Percentiles rank a stretch among this genome's conserved stretches.
phyloP scores from a whole-genome alignment of 2,797 vertebrate genomes.

The Euphonia xanthogaster region DNA sequence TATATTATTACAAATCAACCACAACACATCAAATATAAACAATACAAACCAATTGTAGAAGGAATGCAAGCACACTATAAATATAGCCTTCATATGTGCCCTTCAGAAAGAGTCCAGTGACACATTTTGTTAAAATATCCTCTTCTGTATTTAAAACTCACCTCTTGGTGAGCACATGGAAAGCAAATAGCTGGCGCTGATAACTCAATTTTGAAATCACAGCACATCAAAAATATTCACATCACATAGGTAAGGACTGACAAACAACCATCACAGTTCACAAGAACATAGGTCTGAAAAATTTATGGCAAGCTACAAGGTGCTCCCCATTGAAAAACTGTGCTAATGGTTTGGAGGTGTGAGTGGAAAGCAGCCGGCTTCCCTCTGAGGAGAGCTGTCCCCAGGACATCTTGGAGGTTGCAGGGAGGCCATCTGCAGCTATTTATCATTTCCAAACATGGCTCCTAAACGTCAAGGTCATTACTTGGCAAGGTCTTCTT shows the following conservation, averaged over 20 bases:
- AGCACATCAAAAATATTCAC: not conserved
- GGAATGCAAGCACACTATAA: slow-evolving; percentile 46
- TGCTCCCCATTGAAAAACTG: not conserved
- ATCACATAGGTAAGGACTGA: not conserved
- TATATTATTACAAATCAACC: slow-evolving; percentile 70
- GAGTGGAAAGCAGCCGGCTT: not conserved
- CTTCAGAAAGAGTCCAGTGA: slow-evolving; percentile 53
- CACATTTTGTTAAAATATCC: slow-evolving; percentile 6
- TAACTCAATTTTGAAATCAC: slow-evolving; percentile 38
- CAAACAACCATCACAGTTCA: not conserved
- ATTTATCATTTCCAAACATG: not conserved
- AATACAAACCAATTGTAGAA: slow-evolving; percentile 47
- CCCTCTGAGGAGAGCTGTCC: not conserved
- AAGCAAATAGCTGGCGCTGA: not conserved
- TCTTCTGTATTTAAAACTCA: slow-evolving; percentile 26
- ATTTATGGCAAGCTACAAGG: not conserved
- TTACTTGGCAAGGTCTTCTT: not conserved
- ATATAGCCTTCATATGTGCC: slow-evolving; percentile 6
- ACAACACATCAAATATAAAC: slow-evolving; percentile 68
- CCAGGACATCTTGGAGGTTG: not conserved
- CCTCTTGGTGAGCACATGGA: slow-evolving; percentile 20
- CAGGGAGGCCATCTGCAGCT: not conserved
- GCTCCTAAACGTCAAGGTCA: not conserved
- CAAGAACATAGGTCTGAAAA: not conserved
- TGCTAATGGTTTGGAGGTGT: not conserved